These are phyloP conservation scores for Pterois miles DNA, from an alignment of 2,797 vertebrate genomes.

Conservation along the genomic window DNA sequence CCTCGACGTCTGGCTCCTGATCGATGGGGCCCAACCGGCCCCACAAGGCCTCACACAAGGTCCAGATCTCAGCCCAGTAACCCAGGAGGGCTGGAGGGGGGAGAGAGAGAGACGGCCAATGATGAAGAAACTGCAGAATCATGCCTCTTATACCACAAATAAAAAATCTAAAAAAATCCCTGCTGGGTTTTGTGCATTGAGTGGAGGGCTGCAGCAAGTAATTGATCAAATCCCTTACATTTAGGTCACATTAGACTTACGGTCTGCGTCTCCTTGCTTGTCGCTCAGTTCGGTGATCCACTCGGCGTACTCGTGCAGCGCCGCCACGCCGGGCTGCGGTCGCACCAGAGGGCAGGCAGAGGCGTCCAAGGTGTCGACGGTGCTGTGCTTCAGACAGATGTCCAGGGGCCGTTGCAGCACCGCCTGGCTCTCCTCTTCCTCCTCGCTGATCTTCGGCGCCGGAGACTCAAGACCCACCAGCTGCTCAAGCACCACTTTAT, in stretches of 20 bases:
- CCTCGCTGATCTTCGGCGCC: not conserved
- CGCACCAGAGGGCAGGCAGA: slow-evolving; percentile 84
- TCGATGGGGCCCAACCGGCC: slow-evolving; percentile 83
- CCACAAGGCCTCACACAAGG: slow-evolving; percentile 92
- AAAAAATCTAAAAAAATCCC: too few species aligned
- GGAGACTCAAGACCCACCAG: slow-evolving; percentile 80
- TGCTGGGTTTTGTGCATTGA: too few species aligned
- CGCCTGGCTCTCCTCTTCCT: slow-evolving; percentile 68
- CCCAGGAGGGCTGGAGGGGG: slow-evolving; percentile 77
- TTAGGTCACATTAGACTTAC: too few species aligned
- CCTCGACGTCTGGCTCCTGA: slow-evolving; percentile 58
- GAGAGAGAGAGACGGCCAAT: too few species aligned
- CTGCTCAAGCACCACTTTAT: slow-evolving; percentile 91
- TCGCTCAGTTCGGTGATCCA: slow-evolving; percentile 84
- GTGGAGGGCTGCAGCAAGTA: too few species aligned
- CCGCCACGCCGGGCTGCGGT: slow-evolving; percentile 86
- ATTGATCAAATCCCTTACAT: too few species aligned
- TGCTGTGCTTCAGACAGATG: slow-evolving; percentile 92
- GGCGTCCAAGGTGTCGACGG: slow-evolving; percentile 77
- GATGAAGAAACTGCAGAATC: too few species aligned
- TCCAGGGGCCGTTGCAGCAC: slow-evolving; percentile 89
- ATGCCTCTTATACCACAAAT: too few species aligned
- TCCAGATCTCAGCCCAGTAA: slow-evolving; percentile 92
- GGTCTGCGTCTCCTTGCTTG: slow-evolving; percentile 64
- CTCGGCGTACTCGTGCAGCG: slow-evolving; percentile 90